A percentile compares a stretch with the other conserved stretches of the same genome.
Conservation (phyloP, 2,888 invertebrate genomes). For the Campaea margaritaria region DNA sequence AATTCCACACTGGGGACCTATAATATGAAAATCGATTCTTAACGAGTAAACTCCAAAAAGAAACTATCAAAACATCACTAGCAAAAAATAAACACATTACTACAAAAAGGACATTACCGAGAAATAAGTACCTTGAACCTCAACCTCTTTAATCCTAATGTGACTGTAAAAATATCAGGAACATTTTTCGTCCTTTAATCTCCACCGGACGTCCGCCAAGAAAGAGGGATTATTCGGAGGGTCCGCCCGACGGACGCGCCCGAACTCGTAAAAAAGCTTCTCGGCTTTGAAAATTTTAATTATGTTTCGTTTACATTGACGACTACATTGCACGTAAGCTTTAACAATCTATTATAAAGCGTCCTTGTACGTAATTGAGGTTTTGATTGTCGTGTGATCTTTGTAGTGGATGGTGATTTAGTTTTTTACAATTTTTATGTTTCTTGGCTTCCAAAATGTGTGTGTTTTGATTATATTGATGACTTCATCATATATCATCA, state of each 20-base stretch:
- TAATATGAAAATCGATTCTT: no score
- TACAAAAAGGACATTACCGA: constrained; percentile 35
- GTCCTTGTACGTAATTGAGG: no score
- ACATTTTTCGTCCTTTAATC: constrained; percentile 46
- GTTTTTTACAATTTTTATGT: no score
- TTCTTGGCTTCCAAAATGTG: background rate
- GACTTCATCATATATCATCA: no score
- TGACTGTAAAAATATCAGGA: constrained; percentile 43
- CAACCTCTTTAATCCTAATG: constrained; percentile 35
- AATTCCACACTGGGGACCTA: no score
- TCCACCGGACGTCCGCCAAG: constrained; percentile 41
- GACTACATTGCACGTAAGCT: constrained; percentile 4
- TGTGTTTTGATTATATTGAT: no score
- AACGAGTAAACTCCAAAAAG: no score
- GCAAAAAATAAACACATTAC: constrained; percentile 20
- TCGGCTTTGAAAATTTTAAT: constrained; percentile 18
- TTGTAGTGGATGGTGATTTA: no score
- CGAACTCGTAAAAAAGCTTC: constrained; percentile 25
- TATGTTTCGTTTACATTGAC: constrained; percentile 8
- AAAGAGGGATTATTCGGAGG: constrained; percentile 38
- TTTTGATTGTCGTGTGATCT: no score
- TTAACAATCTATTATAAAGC: no score
- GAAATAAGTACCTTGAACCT: constrained; percentile 12
- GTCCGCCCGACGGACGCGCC: constrained; percentile 17
- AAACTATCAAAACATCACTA: background rate